Evolutionary conservation across 2,888 invertebrate genomes (phyloP), one percentile per base, ranked within the genome.

Genomic region (Synergus itoensis): DNA sequence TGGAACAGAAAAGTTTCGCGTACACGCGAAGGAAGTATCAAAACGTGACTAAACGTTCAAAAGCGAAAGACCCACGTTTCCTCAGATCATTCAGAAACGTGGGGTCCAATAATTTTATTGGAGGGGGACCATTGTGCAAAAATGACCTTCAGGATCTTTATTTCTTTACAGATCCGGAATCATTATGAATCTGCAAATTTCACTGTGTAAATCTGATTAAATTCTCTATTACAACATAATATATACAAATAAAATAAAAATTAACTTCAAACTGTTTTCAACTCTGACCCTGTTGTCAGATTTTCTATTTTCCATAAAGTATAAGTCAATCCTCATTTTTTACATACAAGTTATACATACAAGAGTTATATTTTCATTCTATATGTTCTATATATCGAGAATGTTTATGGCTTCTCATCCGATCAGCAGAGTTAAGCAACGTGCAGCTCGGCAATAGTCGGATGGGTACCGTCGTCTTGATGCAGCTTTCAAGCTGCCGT

Each of bases 1-100:
- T 60, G 4, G 18, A 21, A n/a, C 60, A 60, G 4, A 60, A 60
- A 9, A 60, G 21, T 11, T 18, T 60, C n/a, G 81, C 78, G 76
- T 78, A 77, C 82, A 63, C 81, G 77, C 79, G 80, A 77, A 18
- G 79, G 82, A 81, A 65, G 78, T 81, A 81, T 80, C 83, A 76
- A 83, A 79, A 83, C 81, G 79, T 84, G 78, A 87, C 87, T 85
- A 85, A 86, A 84, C 81, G 82, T 76, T 77, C 76, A 82, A 80
- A 82, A 83, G 83, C 67, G 81, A 78, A 82, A 78, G 81, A 41
- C 16, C 57, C 36, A 14, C 21, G 40, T 81, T 80, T 79, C 75
- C n/a, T n/a, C n/a, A n/a, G n/a, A n/a, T n/a, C n/a, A n/a, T n/a
- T n/a, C n/a, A n/a, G n/a, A n/a, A n/a, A n/a, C n/a, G n/a, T n/a